A percentile compares a stretch with the other conserved stretches of the same genome.
phyloP scores from a whole-genome alignment of 2,797 vertebrate species.

The Lophotriccus pileatus region DNA sequence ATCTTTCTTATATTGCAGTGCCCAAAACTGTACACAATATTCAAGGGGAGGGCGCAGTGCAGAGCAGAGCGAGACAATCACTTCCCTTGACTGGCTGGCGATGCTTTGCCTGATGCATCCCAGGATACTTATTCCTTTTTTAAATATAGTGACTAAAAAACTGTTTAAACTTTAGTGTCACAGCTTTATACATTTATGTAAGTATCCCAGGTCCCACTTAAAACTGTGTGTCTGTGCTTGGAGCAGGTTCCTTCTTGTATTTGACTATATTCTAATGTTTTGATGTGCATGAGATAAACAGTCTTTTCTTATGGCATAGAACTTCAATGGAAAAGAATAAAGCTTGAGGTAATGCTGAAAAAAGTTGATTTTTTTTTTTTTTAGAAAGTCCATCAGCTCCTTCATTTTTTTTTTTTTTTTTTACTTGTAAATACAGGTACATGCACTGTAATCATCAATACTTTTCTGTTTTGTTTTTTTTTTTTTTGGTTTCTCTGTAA shows the following conservation, averaged over 20 bases:
- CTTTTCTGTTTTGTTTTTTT: background rate
- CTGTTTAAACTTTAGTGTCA: background rate
- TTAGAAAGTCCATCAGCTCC: background rate
- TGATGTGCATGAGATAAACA: background rate
- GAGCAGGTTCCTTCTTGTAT: background rate
- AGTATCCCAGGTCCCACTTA: background rate
- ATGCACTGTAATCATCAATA: background rate
- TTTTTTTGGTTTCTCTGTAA: background rate
- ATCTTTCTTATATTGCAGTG: background rate
- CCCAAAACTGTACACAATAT: background rate
- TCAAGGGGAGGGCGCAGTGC: background rate
- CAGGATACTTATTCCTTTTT: background rate
- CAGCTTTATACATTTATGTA: background rate
- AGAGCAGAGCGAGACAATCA: background rate
- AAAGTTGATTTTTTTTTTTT: background rate
- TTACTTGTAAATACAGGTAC: background rate
- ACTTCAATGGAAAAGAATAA: background rate
- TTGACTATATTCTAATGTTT: background rate
- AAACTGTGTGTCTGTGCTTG: background rate
- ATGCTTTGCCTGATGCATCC: background rate
- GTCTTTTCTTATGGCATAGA: accelerated
- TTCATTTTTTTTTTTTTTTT: background rate
- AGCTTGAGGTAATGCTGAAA: background rate
- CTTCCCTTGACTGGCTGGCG: background rate
- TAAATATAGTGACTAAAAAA: background rate